These are phyloP conservation scores for Agapornis canus DNA, from an alignment of 2,797 vertebrate genomes.

Conservation along the genomic window DNA sequence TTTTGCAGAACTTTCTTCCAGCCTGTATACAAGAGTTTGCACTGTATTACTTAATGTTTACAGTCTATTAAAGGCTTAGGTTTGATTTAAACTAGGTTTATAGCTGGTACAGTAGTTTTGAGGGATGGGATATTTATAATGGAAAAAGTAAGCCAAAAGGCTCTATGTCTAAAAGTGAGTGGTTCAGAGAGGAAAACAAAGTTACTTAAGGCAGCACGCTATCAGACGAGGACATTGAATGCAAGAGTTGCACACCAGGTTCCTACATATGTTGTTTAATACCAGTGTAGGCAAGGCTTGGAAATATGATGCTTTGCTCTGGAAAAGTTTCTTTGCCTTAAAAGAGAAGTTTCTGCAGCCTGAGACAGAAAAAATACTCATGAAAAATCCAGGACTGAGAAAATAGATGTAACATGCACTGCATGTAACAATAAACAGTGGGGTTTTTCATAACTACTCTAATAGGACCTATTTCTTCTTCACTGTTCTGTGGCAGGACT, in stretches of 20 bases:
- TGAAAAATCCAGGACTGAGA: background rate
- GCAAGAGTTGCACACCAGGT: background rate
- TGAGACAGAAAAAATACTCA: rapidly evolving
- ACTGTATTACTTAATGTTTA: background rate
- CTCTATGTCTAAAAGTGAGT: background rate
- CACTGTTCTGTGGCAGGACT: slow-evolving; percentile 82
- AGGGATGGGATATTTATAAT: background rate
- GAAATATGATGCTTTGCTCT: background rate
- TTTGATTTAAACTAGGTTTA: background rate
- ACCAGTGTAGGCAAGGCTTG: background rate
- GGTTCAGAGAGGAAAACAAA: background rate
- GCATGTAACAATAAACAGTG: rapidly evolving
- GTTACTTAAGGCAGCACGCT: background rate
- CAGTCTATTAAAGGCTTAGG: background rate
- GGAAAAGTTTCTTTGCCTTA: background rate
- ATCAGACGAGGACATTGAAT: background rate
- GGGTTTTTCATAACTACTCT: background rate
- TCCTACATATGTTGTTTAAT: background rate
- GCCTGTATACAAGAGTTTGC: background rate
- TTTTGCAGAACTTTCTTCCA: background rate
- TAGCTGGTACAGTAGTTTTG: background rate
- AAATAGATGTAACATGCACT: background rate
- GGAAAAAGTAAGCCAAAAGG: background rate
- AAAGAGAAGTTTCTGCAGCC: background rate
- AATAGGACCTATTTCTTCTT: background rate